Percentiles rank a stretch among this genome's conserved stretches.
Evolutionary conservation across 2,888 invertebrate species (phyloP).

Genomic region (Pheosia gnoma): DNA sequence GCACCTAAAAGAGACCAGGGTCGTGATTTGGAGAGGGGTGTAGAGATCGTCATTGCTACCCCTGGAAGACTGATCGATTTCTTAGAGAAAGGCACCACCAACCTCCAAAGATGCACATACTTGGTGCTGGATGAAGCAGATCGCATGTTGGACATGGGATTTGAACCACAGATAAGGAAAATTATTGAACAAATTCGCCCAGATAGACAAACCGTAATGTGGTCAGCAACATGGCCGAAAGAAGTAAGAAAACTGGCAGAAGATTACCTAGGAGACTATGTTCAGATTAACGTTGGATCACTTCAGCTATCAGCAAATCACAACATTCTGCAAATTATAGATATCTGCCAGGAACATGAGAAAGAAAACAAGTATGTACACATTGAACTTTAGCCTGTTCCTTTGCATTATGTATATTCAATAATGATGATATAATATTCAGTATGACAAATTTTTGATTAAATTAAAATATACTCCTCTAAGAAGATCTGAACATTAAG

Average conservation of each 20-base stretch:
- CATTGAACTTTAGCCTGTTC: conserved; percentile 3
- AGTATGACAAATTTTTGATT: conserved; percentile 64
- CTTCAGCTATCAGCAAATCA: conserved; percentile 94
- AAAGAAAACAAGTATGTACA: conserved; percentile 87
- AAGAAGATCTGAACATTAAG: conserved; percentile 76
- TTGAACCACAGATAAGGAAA: conserved; percentile 97
- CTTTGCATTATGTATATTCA: conserved; percentile 8
- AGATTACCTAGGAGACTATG: conserved; percentile 95
- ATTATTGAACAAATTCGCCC: conserved; percentile 97
- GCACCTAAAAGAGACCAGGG: conserved; percentile 92
- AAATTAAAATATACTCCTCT: conserved; percentile 67
- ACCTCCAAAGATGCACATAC: conserved; percentile 91
- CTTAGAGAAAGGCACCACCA: conserved; percentile 89
- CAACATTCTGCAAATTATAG: conserved; percentile 94
- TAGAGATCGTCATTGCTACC: conserved; percentile 95
- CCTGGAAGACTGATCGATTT: conserved; percentile 95
- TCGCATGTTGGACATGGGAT: conserved; percentile 99
- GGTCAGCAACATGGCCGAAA: conserved; percentile 99
- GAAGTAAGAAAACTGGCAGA: conserved; percentile 96
- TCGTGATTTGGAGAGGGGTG: conserved; percentile 89
- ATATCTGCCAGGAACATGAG: conserved; percentile 94
- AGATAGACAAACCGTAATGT: conserved; percentile 98
- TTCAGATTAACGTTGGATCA: conserved; percentile 96
- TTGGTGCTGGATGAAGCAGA: conserved; percentile 96
- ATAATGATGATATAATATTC: conserved; percentile 51